phyloP scores from a whole-genome alignment of 2,113 vertebrate species.

The Phalacrocorax brasilianus region DNA sequence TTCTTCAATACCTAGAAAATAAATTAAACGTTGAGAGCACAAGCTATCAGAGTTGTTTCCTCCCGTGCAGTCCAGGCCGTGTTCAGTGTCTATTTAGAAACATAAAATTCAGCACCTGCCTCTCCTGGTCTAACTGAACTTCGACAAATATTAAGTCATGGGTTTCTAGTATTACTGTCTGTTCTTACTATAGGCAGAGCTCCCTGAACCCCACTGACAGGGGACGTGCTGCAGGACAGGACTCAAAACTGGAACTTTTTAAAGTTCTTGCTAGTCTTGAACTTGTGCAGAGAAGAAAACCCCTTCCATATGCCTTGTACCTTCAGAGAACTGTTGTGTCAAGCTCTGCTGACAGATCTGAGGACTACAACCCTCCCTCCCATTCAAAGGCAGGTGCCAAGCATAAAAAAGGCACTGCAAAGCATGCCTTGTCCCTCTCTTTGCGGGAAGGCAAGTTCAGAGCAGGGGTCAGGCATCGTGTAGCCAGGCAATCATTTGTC shows the following conservation, averaged over 20 bases:
- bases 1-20: slow-evolving; percentile 87
- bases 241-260: not conserved
- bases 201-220: not conserved
- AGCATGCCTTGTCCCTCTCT: not conserved
- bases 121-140: not conserved
- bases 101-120: not conserved
- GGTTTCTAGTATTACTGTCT: not conserved
- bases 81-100: not conserved
- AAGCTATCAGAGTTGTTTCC: not conserved
- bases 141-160: not conserved
- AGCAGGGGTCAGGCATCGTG: not conserved
- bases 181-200: not conserved
- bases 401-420: not conserved
- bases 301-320: not conserved
- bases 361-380: not conserved
- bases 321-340: not conserved
- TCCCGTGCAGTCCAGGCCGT: not conserved
- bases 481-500: fast-evolving
- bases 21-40: not conserved
- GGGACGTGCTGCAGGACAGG: not conserved
- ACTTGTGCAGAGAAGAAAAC: not conserved
- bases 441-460: not conserved
- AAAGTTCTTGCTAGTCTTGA: not conserved
- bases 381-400: not conserved
- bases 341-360: not conserved